These are phyloP conservation scores for Myrmophylax atrothorax DNA, from an alignment of 2,113 vertebrate species.

Conservation along the genomic window DNA sequence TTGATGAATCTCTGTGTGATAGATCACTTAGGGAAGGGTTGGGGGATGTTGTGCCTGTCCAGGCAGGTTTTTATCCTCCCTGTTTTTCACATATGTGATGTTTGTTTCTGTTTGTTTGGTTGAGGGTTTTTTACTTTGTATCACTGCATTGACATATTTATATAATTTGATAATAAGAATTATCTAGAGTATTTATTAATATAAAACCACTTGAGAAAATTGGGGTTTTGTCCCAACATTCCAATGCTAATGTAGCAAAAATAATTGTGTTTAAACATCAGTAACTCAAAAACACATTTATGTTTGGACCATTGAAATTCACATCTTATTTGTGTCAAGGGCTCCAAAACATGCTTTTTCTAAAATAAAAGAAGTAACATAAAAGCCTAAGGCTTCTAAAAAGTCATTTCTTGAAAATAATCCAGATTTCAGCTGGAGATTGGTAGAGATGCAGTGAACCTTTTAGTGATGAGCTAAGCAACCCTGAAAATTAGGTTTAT, in stretches of 20 bases:
- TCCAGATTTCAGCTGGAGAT: not conserved
- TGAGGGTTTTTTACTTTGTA: not conserved
- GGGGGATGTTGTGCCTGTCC: not conserved
- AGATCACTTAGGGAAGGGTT: not conserved
- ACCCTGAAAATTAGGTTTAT: not conserved
- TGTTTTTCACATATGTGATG: not conserved
- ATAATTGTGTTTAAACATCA: not conserved
- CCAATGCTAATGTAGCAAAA: not conserved
- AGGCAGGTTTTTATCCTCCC: not conserved
- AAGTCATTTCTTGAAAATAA: not conserved
- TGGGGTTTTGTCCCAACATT: not conserved
- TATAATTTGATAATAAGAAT: not conserved
- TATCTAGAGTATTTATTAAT: not conserved
- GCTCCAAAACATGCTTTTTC: not conserved
- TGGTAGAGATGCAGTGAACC: not conserved
- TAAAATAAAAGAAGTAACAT: not conserved
- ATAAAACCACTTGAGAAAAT: not conserved
- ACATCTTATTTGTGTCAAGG: not conserved
- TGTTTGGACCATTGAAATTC: not conserved
- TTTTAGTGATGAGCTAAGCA: not conserved
- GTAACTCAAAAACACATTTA: not conserved
- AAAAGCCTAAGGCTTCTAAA: not conserved
- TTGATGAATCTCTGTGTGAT: not conserved
- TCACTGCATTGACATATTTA: not conserved
- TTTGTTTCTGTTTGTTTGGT: not conserved